Evolutionary conservation across 2,888 invertebrate species (phyloP), one percentile per base, ranked within the genome.

Genomic region (Thymelicus lineola): DNA sequence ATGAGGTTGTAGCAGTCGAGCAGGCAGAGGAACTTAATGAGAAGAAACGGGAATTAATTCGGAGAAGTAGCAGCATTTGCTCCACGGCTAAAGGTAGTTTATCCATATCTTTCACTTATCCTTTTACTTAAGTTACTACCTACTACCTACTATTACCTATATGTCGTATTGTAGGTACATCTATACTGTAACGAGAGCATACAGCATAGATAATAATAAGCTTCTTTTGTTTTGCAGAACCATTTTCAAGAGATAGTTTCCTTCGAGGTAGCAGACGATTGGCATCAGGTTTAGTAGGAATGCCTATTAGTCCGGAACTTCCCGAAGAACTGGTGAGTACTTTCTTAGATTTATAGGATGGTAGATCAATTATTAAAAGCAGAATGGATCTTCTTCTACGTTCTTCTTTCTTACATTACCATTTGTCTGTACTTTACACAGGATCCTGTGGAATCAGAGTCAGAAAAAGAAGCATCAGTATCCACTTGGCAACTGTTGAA

Each of bases 401-500:
- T 28, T 28, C 28, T 28, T 28, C 28, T 28, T 28, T 28, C 28
- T 28, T 28, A 28, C 3, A 28, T 28, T 28, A 28, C 28, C 28
- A 28, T 28, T 28, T 28, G 1, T 2, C 28, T 28, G 3, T 12
- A 6, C 45, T 17, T 17, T 50, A 15, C 15, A 0, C 7, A 62
- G 80, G 78, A 84, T 12, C 72, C 72, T 48, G 64, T 67, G 20
- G 69, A 71, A 50, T 61, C 61, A 0, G 74, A 72, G 7, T 72
- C 71, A 17, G 72, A 75, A 81, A 75, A 14, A 77, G 20, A 75
- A 79, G 72, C 70, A 0, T 75, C 78, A n/a, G 75, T 75, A 5
- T 76, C 76, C 6, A 75, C 57, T 17, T 75, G 74, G 76, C 72
- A 77, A 10, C 94, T 95, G 66, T 86, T 96, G 38, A 14, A 15